Base-by-base conservation (phyloP, 2,797 vertebrate genomes). In the Cirrhinus mrigala region DNA sequence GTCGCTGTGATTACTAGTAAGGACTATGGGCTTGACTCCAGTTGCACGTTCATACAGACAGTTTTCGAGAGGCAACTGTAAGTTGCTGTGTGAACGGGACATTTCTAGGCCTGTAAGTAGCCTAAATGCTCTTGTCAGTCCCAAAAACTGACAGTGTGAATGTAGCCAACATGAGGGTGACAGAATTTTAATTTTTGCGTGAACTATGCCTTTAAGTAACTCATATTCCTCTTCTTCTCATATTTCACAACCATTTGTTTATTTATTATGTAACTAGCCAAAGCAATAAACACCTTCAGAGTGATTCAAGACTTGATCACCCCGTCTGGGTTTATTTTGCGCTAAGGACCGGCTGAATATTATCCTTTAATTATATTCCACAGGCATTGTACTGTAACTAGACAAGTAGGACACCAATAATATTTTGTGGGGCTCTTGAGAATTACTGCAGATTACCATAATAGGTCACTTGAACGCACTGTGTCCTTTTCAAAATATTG, bases 381-480 rank as follows among this genome's bases (percentile, higher is more conserved):
- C 40, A 20, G 24, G 16, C 77, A 46, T 79, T 66, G 60, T 44
- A 74, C 40, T 33, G 70, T 83, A 74, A 83, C 69, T 50, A 83
- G 27, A 71, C 68, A 60, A 46, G 80, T 54, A 58, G 66, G 79
- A 44, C 48, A 71, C 50, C 81, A 62, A 82, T 82, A 82, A 58
- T 58, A 73, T n/a, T 71, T 82, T 70, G 66, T 27, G n/a, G 27
- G 71, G 66, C 68, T 58, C 54, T 66, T 54, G 80, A 76, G 56
- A 82, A 74, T 83, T 64, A 74, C 71, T 14, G 73, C 22, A 68
- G 54, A 40, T 56, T 56, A 70, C 50, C 33, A 44, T 69, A 84
- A 84, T 66, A 68, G 82, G 82, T 83, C n/a, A 76, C 82, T 83
- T 54, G 46, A 76, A 76, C 58, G 52, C 20, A 66, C 22, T 20